A percentile compares a stretch with the other conserved stretches of the same genome.
Conservation (phyloP, 2,888 invertebrate genomes). For the Tenthredo notha region DNA sequence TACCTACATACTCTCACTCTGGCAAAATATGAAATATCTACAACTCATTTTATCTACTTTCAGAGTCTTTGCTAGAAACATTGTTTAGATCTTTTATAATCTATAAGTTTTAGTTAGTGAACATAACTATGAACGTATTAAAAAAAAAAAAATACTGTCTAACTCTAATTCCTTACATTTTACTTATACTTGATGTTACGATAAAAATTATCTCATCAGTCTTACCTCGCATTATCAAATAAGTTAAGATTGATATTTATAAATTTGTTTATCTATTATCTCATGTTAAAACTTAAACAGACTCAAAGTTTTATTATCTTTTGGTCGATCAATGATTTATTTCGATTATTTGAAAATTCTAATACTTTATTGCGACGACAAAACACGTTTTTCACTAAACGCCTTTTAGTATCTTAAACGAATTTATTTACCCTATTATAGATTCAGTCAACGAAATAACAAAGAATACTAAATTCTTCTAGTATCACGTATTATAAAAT, state of each 20-base stretch:
- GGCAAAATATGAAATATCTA: conserved; percentile 11
- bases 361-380: not conserved
- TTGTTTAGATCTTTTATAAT: not conserved
- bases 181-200: conserved; percentile 41
- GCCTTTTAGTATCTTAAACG: not conserved
- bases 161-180: conserved; percentile 59
- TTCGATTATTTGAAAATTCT: not conserved
- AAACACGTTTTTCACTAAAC: not conserved
- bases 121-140: conserved; percentile 35
- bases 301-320: not conserved
- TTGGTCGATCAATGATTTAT: not conserved
- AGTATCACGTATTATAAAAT: conserved; percentile 1
- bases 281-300: not conserved
- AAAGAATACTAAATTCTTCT: conserved; percentile 15
- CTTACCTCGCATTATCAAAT: conserved; percentile 4
- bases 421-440: conserved; percentile 6
- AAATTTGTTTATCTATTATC: not conserved
- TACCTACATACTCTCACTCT: not conserved
- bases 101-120: conserved; percentile 18
- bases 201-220: conserved; percentile 31
- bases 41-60: not conserved
- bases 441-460: conserved; percentile 20
- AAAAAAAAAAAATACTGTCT: conserved; percentile 57
- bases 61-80: not conserved
- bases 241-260: conserved; percentile 29